phyloP scores from a whole-genome alignment of 2,113 vertebrate species.

The Bungarus multicinctus region DNA sequence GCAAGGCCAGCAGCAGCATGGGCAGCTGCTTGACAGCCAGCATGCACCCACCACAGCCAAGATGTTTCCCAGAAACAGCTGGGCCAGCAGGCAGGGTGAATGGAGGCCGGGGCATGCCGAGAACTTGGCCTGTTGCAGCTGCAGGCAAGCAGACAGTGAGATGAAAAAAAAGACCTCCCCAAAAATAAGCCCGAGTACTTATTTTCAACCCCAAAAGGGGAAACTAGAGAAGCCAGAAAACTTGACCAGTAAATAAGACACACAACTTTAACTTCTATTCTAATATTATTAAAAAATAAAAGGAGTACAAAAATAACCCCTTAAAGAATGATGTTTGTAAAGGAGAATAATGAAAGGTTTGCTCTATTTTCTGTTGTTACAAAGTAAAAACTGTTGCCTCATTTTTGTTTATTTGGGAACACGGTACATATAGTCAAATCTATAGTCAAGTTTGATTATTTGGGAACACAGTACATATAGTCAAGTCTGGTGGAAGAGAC shows the following conservation, averaged over 20 bases:
- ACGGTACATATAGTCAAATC: neutral
- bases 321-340: constrained; percentile 12
- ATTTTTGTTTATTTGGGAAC: neutral
- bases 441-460: neutral
- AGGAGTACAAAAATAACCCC: neutral
- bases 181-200: no score
- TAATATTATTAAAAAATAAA: neutral
- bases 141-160: no score
- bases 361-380: neutral
- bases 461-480: neutral
- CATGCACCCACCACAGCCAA: no score
- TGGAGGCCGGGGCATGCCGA: no score
- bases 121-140: no score
- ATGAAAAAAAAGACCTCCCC: no score
- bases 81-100: no score
- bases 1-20: no score
- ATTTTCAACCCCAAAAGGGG: no score
- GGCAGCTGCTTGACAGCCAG: no score
- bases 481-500: neutral
- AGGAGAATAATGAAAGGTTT: neutral
- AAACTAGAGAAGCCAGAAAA: no score
- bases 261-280: neutral
- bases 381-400: neutral
- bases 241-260: neutral
- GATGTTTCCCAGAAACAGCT: no score